Conservation (phyloP, 2,888 invertebrate species). For the Marasmarcha lunaedactyla region DNA sequence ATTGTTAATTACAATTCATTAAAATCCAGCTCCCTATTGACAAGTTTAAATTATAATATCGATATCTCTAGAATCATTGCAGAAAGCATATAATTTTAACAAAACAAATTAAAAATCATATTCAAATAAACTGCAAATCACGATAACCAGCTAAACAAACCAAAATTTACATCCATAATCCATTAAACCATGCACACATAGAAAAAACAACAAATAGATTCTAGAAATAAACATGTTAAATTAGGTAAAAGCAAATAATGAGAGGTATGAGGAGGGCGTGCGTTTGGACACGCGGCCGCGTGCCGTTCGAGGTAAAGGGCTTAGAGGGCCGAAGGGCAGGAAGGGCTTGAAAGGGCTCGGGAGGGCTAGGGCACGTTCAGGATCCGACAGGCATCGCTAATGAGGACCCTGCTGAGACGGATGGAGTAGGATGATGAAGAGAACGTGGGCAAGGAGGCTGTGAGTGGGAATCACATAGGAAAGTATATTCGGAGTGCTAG, state of each 20-base stretch:
- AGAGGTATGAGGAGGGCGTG: constrained; percentile 21
- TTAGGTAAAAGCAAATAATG: constrained; percentile 60
- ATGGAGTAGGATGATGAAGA: not conserved
- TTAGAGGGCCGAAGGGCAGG: too few relatives aligned
- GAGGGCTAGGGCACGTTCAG: not conserved
- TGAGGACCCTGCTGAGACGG: not conserved
- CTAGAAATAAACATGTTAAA: constrained; percentile 47
- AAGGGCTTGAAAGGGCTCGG: not conserved
- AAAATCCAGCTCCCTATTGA: too few relatives aligned
- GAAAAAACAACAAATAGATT: not conserved
- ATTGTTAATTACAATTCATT: too few relatives aligned
- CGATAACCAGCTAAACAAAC: too few relatives aligned
- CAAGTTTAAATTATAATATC: too few relatives aligned
- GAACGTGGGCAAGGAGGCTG: not conserved
- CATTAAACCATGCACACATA: not conserved
- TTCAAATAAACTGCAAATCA: too few relatives aligned
- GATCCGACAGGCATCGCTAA: constrained; percentile 2
- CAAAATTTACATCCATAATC: not conserved
- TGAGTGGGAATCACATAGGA: too few relatives aligned
- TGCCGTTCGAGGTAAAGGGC: constrained; percentile 5
- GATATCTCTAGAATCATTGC: too few relatives aligned
- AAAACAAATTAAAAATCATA: too few relatives aligned
- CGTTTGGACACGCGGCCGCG: constrained; percentile 25
- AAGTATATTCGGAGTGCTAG: too few relatives aligned
- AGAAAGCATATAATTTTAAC: too few relatives aligned